Conservation (phyloP, 2,113 vertebrate species). For the Actinemys pallida region DNA sequence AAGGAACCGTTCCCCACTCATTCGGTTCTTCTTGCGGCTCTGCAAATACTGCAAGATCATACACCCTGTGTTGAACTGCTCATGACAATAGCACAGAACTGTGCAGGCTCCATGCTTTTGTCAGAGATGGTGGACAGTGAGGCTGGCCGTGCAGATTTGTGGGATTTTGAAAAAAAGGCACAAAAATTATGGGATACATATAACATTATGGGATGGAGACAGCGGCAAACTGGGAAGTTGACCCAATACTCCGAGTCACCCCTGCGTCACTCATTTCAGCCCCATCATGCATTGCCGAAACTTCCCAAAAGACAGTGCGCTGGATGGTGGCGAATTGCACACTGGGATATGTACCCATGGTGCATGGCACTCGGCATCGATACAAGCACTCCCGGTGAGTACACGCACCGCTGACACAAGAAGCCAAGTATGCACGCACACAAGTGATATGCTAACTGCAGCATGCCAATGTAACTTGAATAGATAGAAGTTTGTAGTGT, state of each 20-base stretch:
- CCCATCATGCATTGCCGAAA: not conserved
- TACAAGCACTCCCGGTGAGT: not conserved
- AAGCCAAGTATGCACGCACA: not conserved
- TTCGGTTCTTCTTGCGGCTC: too few relatives aligned
- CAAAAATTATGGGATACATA: not conserved
- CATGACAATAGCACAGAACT: too few relatives aligned
- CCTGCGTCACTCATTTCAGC: not conserved
- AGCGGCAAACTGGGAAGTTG: not conserved
- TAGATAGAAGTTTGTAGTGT: not conserved
- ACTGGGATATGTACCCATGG: not conserved
- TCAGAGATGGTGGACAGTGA: too few relatives aligned
- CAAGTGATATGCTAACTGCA: not conserved
- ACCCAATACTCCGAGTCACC: not conserved
- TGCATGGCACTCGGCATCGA: not conserved
- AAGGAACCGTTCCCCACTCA: too few relatives aligned
- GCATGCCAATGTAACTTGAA: not conserved
- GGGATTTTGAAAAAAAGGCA: not conserved
- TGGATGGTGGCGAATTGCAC: not conserved
- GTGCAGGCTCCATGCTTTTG: too few relatives aligned
- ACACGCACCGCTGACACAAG: not conserved
- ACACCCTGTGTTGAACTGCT: too few relatives aligned
- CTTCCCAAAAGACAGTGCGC: not conserved
- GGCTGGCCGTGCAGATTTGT: too few relatives aligned
- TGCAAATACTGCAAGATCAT: too few relatives aligned
- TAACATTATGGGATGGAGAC: too few relatives aligned